phyloP scores from a whole-genome alignment of 1,140 invertebrate species.

The Eubasilissa regina region DNA sequence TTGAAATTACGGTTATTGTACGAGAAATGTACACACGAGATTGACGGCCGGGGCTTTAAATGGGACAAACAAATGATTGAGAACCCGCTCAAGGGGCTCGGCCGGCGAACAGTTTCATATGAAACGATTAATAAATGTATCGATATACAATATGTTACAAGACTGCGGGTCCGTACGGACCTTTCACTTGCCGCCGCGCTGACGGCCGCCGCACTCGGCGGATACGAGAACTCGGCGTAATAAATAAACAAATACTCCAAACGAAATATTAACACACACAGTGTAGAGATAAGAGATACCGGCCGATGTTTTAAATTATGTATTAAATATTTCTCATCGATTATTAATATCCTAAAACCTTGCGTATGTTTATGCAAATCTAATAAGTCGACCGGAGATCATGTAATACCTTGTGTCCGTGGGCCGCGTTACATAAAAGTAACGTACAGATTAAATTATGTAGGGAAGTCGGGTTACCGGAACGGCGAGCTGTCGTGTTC shows the following conservation, averaged over 20 bases:
- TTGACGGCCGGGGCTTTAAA: slow-evolving; percentile 14
- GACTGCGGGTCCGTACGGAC: too few relatives aligned
- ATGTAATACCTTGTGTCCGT: background rate
- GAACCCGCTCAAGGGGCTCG: background rate
- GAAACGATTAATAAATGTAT: slow-evolving; percentile 12
- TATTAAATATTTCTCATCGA: background rate
- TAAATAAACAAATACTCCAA: slow-evolving; percentile 6
- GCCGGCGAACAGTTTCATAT: background rate
- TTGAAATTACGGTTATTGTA: slow-evolving; percentile 15
- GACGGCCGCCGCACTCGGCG: background rate
- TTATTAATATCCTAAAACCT: slow-evolving; percentile 1
- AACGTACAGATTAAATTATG: background rate
- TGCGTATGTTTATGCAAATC: slow-evolving; percentile 1
- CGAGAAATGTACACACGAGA: slow-evolving; percentile 3
- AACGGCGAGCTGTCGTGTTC: slow-evolving; percentile 10
- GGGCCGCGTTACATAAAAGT: background rate
- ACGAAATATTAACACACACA: background rate
- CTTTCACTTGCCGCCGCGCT: slow-evolving; percentile 22
- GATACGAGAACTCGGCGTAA: background rate
- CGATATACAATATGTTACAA: slow-evolving; percentile 13
- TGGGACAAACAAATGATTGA: slow-evolving; percentile 17
- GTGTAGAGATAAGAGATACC: background rate
- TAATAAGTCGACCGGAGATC: background rate
- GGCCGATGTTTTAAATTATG: background rate
- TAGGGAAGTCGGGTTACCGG: slow-evolving; percentile 1